Conservation (phyloP, 2,888 invertebrate species). For the Merodon equestris region DNA sequence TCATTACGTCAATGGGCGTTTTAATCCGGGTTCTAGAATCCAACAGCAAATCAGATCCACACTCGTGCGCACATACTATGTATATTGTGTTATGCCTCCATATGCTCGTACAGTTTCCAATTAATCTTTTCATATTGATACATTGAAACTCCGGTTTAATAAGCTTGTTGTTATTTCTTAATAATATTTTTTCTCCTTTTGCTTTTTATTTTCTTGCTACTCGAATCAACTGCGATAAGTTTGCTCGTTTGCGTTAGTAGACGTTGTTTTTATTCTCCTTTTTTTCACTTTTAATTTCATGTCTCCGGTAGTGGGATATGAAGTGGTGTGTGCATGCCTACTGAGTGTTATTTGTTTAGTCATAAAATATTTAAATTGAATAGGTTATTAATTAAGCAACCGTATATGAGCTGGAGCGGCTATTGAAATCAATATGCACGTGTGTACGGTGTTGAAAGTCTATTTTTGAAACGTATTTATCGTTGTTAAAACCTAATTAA, state of each 20-base stretch:
- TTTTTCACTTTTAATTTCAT: too few relatives aligned
- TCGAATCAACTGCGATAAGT: not conserved
- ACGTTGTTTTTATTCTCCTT: too few relatives aligned
- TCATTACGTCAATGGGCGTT: constrained; percentile 65
- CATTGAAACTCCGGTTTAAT: constrained; percentile 65
- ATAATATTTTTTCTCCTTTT: constrained; percentile 11
- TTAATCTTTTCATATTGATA: constrained; percentile 65
- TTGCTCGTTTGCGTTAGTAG: too few relatives aligned
- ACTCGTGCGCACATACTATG: constrained; percentile 2
- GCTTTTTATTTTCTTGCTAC: constrained; percentile 4
- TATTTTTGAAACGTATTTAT: too few relatives aligned
- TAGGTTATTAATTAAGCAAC: constrained; percentile 45
- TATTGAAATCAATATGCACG: too few relatives aligned
- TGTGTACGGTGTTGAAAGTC: too few relatives aligned
- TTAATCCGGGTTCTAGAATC: constrained; percentile 63
- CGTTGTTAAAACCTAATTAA: too few relatives aligned
- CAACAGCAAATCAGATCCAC: constrained; percentile 2
- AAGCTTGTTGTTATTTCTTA: constrained; percentile 48
- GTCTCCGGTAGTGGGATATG: not conserved
- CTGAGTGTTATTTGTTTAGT: constrained; percentile 35
- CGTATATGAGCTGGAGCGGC: too few relatives aligned
- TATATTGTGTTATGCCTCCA: constrained; percentile 12
- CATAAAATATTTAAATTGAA: constrained; percentile 42
- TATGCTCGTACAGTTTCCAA: constrained; percentile 45
- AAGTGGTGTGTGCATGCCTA: constrained; percentile 14